These are phyloP conservation scores for Drosophila anceps DNA, from an alignment of 2,888 invertebrate genomes.

Conservation along the genomic window DNA sequence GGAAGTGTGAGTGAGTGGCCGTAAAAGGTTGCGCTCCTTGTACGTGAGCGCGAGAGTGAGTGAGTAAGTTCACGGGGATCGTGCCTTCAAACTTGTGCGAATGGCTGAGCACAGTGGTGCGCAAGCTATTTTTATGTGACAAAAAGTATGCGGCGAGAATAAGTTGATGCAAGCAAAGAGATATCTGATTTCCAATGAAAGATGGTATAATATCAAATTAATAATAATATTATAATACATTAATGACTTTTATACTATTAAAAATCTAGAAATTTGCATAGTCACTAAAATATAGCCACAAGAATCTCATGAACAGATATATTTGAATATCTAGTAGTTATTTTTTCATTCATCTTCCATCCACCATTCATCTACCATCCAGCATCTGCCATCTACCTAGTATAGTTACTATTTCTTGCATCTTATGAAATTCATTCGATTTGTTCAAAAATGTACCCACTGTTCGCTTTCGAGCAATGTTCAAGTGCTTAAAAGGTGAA, in stretches of 20 bases:
- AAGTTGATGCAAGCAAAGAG: background rate
- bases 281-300: too few relatives aligned
- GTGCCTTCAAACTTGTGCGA: constrained; percentile 60
- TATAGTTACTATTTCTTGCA: background rate
- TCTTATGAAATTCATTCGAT: background rate
- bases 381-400: too few relatives aligned
- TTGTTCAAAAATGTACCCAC: constrained; percentile 19
- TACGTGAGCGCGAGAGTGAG: constrained; percentile 33
- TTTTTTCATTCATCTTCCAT: too few relatives aligned
- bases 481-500: constrained; percentile 68
- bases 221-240: too few relatives aligned
- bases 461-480: constrained; percentile 38
- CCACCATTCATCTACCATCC: too few relatives aligned
- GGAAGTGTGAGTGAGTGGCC: constrained; percentile 57
- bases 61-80: constrained; percentile 70
- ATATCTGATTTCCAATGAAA: too few relatives aligned
- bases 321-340: too few relatives aligned
- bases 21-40: constrained; percentile 52
- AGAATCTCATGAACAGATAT: too few relatives aligned
- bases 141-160: background rate
- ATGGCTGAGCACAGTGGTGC: constrained; percentile 69
- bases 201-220: too few relatives aligned
- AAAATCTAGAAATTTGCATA: too few relatives aligned
- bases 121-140: background rate
- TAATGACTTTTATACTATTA: too few relatives aligned